Evolutionary conservation across 2,888 invertebrate genomes (phyloP), one percentile per base, ranked within the genome.

Genomic region (Plusia festucae): DNA sequence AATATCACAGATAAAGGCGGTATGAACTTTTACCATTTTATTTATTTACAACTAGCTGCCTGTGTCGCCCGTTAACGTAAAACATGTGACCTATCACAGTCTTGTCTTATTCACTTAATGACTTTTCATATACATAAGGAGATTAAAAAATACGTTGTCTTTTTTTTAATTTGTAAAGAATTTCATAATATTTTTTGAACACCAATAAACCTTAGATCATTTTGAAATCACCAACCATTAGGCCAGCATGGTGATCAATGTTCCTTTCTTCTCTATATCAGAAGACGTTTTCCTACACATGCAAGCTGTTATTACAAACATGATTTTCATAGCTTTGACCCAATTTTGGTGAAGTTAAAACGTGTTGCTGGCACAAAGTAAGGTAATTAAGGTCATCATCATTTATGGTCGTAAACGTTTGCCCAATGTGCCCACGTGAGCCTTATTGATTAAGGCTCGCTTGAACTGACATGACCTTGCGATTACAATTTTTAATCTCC

Each of bases 301-400:
- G 40, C 30, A 30, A 6, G 40, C n/a, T 40, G 40, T 40, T 40
- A 40, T 40, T n/a, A 40, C 40, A 20, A 49, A 49, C 46, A 49
- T 49, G 46, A 49, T 18, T 49, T 49, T 49, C 46, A 49, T 49
- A 20, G 46, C 56, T 67, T 46, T 34, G 61, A 5, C 46, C 61
- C 56, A 68, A 67, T 73, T 67, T 73, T 53, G 34, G 40, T 24
- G 5, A 22, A 16, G 24, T 55, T 70, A 27, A 52, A 76, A 40
- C 27, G 49, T 44, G 60, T 72, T 60, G 46, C 15, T 52, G 30
- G 32, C 18, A 16, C 44, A 49, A 49, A 49, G 46, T 49, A 49
- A 18, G 46, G 46, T 49, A 49, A 49, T 49, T 49, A 49, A 49
- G 46, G 46, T 11, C 46, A 49, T 49, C 46, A 49, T 49, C 46